Conservation (phyloP, 2,888 invertebrate species). For the Lepidochrysops patricia region DNA sequence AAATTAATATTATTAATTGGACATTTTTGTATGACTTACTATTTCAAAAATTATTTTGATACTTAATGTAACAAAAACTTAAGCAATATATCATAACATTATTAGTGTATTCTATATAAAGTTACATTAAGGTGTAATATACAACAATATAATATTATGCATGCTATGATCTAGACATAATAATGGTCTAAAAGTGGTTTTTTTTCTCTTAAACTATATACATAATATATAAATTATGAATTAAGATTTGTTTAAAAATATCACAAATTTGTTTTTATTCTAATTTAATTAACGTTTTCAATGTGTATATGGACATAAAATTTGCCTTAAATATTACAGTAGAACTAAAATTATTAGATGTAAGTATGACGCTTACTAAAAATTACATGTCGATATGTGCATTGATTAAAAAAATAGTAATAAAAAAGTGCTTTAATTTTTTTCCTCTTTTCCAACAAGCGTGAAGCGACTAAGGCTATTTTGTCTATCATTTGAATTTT, state of each 20-base stretch:
- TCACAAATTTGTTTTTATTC: not conserved
- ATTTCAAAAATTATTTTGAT: not conserved
- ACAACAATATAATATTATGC: not conserved
- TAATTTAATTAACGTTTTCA: slow-evolving; percentile 12
- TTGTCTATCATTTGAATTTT: too few relatives aligned
- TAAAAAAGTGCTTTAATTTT: not conserved
- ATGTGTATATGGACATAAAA: slow-evolving; percentile 23
- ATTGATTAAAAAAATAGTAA: not conserved
- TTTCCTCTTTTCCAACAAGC: too few relatives aligned
- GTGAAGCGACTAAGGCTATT: too few relatives aligned
- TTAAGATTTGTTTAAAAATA: not conserved
- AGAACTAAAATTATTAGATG: slow-evolving; percentile 22
- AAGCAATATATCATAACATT: slow-evolving; percentile 10
- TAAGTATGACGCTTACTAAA: slow-evolving; percentile 3
- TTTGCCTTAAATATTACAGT: slow-evolving; percentile 28
- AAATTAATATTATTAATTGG: not conserved
- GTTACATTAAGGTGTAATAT: slow-evolving; percentile 10
- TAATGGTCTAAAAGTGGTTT: not conserved
- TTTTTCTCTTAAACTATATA: not conserved
- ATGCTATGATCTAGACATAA: not conserved
- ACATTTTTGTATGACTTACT: not conserved
- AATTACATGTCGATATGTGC: not conserved
- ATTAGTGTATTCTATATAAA: slow-evolving; percentile 8
- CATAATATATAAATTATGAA: not conserved
- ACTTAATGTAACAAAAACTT: slow-evolving; percentile 8